Conservation (phyloP, 2,113 vertebrate genomes). For the Daboia siamensis region DNA sequence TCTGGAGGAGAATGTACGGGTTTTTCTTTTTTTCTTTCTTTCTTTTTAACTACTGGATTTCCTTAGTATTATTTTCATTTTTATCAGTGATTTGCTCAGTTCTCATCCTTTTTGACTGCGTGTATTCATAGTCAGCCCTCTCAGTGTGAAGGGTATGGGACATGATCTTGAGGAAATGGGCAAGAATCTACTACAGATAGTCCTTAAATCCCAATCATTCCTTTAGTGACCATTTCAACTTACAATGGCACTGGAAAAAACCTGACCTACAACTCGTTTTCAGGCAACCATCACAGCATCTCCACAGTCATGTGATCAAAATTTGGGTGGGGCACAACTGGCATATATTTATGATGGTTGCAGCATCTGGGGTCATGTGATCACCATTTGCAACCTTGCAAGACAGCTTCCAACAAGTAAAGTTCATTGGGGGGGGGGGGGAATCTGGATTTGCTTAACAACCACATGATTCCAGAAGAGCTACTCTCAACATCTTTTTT, state of each 20-base stretch:
- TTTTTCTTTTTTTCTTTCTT: not conserved
- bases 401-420: no score
- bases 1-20: not conserved
- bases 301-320: not conserved
- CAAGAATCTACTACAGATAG: not conserved
- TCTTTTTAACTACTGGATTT: not conserved
- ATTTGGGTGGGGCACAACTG: not conserved
- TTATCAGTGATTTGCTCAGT: not conserved
- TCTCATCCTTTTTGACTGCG: not conserved
- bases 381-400: no score
- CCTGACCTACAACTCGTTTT: not conserved
- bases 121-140: not conserved
- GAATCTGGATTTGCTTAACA: no score
- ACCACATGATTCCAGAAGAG: not conserved
- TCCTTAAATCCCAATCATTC: not conserved
- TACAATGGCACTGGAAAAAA: not conserved
- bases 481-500: not conserved
- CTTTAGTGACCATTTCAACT: not conserved
- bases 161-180: not conserved
- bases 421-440: no score
- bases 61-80: not conserved
- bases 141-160: not conserved
- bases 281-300: not conserved
- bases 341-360: no score
- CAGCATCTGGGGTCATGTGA: no score